Conservation (phyloP, 2,888 invertebrate genomes). For the Ecdyonurus torrentis region DNA sequence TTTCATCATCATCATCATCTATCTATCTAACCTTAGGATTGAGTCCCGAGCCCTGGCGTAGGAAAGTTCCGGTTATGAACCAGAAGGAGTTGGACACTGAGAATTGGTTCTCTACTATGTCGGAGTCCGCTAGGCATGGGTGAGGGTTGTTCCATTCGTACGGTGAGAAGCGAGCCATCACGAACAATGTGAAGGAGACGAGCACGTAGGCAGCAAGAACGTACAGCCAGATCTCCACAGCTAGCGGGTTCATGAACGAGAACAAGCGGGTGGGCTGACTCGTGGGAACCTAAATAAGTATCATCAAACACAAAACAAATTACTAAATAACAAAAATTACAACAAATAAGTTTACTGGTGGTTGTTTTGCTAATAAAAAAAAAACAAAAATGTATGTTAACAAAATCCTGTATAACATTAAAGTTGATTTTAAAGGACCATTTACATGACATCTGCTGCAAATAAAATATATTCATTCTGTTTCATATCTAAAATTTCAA, state of each 20-base stretch:
- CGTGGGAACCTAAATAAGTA: constrained; percentile 64
- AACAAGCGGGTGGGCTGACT: constrained; percentile 77
- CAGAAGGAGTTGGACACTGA: constrained; percentile 92
- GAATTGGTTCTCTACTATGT: constrained; percentile 89
- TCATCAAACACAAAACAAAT: no score
- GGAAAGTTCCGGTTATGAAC: constrained; percentile 90
- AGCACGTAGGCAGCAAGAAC: constrained; percentile 85
- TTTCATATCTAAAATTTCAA: no score
- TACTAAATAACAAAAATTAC: no score
- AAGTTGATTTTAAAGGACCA: no score
- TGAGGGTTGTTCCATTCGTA: constrained; percentile 85
- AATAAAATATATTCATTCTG: no score
- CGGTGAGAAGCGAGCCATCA: constrained; percentile 92
- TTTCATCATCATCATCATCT: no score
- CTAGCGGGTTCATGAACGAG: constrained; percentile 92
- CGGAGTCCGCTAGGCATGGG: constrained; percentile 63
- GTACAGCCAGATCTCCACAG: constrained; percentile 93
- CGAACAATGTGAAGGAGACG: constrained; percentile 85
- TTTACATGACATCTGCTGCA: no score
- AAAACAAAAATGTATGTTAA: no score
- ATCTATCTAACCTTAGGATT: constrained; percentile 61
- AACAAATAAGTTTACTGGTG: no score
- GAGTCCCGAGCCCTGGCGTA: constrained; percentile 83
- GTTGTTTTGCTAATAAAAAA: no score
- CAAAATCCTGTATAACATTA: no score